Conservation (phyloP, 2,888 invertebrate genomes). For the Pollenia griseotomentosa region DNA sequence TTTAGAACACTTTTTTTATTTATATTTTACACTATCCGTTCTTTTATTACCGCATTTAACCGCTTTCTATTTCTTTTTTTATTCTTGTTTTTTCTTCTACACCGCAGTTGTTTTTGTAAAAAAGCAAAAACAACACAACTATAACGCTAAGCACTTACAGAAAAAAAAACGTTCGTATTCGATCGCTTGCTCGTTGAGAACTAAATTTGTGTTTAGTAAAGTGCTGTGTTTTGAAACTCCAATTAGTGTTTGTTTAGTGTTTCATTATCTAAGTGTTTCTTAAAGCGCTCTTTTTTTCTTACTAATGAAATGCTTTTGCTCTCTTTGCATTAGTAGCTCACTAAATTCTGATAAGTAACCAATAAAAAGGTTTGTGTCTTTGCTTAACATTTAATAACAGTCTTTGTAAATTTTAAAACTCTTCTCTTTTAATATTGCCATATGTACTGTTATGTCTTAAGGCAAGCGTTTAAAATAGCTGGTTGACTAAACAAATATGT, state of each 20-base stretch:
- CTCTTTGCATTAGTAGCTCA: background rate
- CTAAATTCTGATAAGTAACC: conserved; percentile 48
- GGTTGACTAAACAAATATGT: too few relatives aligned
- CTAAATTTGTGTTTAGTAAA: conserved; percentile 68
- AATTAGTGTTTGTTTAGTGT: conserved; percentile 57
- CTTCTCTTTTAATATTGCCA: background rate
- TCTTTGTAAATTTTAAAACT: background rate
- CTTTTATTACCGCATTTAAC: conserved; percentile 73
- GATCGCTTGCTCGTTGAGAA: conserved; percentile 74
- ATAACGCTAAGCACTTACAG: conserved; percentile 36
- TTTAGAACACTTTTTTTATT: conserved; percentile 32
- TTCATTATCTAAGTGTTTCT: conserved; percentile 58
- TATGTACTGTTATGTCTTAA: background rate
- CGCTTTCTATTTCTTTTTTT: conserved; percentile 73
- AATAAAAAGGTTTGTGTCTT: conserved; percentile 56
- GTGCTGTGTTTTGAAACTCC: conserved; percentile 61
- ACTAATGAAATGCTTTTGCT: background rate
- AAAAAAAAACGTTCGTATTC: conserved; percentile 70
- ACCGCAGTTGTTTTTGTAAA: conserved; percentile 54
- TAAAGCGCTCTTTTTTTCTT: conserved; percentile 21
- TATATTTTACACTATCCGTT: conserved; percentile 56
- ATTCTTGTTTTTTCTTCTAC: conserved; percentile 65
- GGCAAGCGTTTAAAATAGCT: background rate
- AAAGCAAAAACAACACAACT: conserved; percentile 20
- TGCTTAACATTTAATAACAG: conserved; percentile 14